phyloP scores from a whole-genome alignment of 2,888 invertebrate species.

The Cabera pusaria region DNA sequence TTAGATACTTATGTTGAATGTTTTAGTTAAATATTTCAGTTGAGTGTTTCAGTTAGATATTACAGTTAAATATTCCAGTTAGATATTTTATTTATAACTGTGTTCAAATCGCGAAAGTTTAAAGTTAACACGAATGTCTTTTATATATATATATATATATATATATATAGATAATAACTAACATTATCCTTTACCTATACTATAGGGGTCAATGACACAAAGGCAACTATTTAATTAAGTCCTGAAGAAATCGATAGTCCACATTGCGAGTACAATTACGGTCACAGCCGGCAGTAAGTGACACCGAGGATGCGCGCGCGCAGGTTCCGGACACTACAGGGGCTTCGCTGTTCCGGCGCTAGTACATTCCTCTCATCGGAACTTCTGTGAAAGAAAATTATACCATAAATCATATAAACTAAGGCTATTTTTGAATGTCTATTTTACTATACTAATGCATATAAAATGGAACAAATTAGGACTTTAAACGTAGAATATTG shows the following conservation, averaged over 20 bases:
- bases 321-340: constrained; percentile 74
- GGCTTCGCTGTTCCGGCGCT: constrained; percentile 74
- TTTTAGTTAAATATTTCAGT: too few species aligned
- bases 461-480: constrained; percentile 4
- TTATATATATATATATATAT: too few species aligned
- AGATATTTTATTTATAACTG: too few species aligned
- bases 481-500: constrained; percentile 1
- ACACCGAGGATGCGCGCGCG: constrained; percentile 75
- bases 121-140: too few species aligned
- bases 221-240: constrained; percentile 24
- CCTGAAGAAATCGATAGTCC: constrained; percentile 48
- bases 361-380: constrained; percentile 15
- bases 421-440: neutral
- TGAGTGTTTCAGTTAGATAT: too few species aligned
- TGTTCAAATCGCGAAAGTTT: too few species aligned
- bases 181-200: neutral
- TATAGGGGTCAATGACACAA: neutral
- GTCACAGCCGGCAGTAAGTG: constrained; percentile 59
- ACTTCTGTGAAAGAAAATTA: constrained; percentile 3
- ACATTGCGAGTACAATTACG: constrained; percentile 54
- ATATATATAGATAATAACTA: too few species aligned
- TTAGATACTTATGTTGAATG: too few species aligned
- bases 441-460: too few species aligned
- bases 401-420: neutral
- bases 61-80: too few species aligned